Percentiles rank a stretch among this genome's conserved stretches.
phyloP scores from a whole-genome alignment of 2,113 vertebrate species.

The Nesoenas mayeri region DNA sequence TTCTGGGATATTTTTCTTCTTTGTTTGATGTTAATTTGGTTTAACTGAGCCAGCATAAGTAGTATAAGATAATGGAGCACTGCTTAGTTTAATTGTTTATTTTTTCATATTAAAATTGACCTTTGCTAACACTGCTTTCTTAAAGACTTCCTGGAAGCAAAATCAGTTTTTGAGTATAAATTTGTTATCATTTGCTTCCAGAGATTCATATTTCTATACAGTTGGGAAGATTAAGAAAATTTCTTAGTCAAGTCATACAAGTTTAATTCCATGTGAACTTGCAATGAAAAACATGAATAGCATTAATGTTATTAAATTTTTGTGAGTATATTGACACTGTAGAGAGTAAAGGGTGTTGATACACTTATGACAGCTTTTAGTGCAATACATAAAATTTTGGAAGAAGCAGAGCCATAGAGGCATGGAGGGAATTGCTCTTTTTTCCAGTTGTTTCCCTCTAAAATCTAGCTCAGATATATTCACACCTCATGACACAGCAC shows the following conservation, averaged over 20 bases:
- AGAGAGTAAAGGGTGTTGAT: background rate
- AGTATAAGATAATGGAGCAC: background rate
- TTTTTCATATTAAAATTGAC: background rate
- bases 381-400: background rate
- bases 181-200: background rate
- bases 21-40: background rate
- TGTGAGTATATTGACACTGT: background rate
- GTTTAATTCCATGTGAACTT: background rate
- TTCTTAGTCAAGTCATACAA: background rate
- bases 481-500: background rate
- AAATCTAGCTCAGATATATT: background rate
- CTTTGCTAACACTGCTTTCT: background rate
- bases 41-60: background rate
- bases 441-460: background rate
- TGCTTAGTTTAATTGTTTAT: background rate
- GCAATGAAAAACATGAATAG: background rate
- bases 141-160: background rate
- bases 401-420: background rate
- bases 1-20: background rate
- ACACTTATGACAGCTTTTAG: background rate
- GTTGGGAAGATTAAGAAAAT: background rate
- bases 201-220: background rate
- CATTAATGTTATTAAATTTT: background rate
- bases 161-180: background rate
- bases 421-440: background rate